Evolutionary conservation across 2,113 vertebrate genomes (phyloP).

Genomic region (Candoia aspera): DNA sequence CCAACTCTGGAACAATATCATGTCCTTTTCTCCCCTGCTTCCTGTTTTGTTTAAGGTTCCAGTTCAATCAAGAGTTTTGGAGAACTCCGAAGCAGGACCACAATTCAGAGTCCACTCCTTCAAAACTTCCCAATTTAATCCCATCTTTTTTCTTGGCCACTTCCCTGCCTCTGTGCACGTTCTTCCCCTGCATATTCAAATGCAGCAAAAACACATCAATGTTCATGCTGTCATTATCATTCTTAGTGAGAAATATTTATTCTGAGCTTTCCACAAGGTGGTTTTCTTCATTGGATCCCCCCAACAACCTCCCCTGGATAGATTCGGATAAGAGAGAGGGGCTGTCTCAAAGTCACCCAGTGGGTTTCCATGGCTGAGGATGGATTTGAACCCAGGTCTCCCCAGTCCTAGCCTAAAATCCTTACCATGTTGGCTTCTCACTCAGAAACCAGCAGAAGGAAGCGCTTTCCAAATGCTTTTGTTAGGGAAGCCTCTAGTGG

Average conservation of each 20-base stretch:
- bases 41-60: no score
- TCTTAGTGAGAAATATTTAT: background rate
- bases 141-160: no score
- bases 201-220: background rate
- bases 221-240: no score
- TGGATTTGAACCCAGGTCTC: background rate
- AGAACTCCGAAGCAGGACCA: background rate
- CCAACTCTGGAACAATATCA: background rate
- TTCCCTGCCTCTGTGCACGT: background rate
- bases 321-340: background rate
- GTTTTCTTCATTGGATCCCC: background rate
- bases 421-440: background rate
- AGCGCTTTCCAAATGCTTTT: slow-evolving; percentile 7
- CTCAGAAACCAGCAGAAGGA: background rate
- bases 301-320: background rate
- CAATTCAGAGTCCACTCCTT: background rate
- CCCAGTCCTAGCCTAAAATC: background rate
- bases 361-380: background rate
- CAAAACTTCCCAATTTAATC: background rate
- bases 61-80: background rate
- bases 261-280: no score
- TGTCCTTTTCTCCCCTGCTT: no score
- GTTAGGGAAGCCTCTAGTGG: slow-evolving; percentile 32
- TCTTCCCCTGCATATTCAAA: background rate
- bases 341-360: background rate